A percentile compares a stretch with the other conserved stretches of the same genome.
Evolutionary conservation across 2,888 invertebrate genomes (phyloP).

Genomic region (Mesoligia furuncula): DNA sequence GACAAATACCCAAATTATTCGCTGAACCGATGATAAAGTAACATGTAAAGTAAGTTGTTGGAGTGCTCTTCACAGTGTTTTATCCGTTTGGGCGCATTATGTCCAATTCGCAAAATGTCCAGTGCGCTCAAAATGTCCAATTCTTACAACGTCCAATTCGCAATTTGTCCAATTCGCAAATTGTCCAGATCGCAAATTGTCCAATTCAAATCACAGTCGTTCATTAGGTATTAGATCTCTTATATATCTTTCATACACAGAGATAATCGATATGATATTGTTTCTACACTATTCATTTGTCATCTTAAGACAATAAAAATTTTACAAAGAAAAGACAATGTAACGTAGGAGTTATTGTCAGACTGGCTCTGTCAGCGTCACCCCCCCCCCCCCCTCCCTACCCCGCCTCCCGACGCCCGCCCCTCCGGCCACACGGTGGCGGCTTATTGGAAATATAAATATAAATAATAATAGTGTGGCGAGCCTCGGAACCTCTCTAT

Average conservation of each 20-base stretch:
- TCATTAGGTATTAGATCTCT: no score
- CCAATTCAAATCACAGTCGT: no score
- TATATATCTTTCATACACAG: no score
- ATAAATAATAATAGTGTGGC: slow-evolving; percentile 43
- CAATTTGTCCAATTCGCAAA: no score
- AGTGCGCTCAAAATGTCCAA: no score
- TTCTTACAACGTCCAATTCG: no score
- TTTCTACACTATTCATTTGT: neutral
- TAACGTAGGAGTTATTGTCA: slow-evolving; percentile 3
- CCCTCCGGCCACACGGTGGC: neutral
- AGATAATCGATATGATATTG: neutral
- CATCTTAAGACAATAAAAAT: neutral
- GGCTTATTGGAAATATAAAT: slow-evolving; percentile 60
- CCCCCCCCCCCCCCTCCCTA: no score
- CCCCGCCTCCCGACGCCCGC: neutral
- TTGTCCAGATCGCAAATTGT: no score
- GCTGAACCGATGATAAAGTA: no score
- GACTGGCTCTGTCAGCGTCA: slow-evolving; percentile 25
- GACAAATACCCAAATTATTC: neutral
- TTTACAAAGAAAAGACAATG: neutral
- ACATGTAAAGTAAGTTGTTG: neutral
- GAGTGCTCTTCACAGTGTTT: neutral
- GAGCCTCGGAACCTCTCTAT: slow-evolving; percentile 19
- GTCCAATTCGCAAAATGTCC: no score
- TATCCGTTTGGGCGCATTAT: no score